These are phyloP conservation scores for Prolemur simus DNA, from an alignment of 2,113 vertebrate genomes.

Conservation along the genomic window DNA sequence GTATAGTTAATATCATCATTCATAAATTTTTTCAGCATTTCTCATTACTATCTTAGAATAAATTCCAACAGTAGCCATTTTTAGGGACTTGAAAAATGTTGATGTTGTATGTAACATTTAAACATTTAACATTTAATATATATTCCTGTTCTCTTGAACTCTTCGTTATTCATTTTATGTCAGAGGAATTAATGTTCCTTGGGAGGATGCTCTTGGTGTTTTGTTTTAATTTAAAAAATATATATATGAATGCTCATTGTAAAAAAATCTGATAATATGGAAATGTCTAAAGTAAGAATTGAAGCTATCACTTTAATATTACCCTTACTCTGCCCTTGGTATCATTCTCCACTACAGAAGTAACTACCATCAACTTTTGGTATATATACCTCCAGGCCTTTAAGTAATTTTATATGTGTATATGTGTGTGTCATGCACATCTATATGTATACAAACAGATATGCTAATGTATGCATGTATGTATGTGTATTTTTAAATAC, in stretches of 20 bases:
- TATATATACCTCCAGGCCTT: not conserved
- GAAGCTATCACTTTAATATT: not conserved
- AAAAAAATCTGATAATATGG: not conserved
- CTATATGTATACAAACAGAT: not conserved
- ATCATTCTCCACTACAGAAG: not conserved
- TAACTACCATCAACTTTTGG: not conserved
- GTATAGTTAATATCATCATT: not conserved
- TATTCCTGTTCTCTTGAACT: not conserved
- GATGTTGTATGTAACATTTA: not conserved
- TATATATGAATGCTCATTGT: not conserved
- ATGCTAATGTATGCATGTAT: not conserved
- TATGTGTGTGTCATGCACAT: not conserved
- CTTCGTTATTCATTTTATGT: not conserved
- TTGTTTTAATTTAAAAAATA: not conserved
- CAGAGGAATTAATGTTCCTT: not conserved
- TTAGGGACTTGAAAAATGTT: not conserved
- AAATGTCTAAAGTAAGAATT: constrained; percentile 1
- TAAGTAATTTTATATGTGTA: not conserved
- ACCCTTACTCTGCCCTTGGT: not conserved
- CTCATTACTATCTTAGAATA: not conserved
- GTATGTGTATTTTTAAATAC: not conserved
- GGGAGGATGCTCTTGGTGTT: not conserved
- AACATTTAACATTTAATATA: not conserved
- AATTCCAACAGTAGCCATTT: not conserved
- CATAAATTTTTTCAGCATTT: constrained; percentile 2